Conservation (phyloP, 2,113 vertebrate species). For the Edolisoma coerulescens region DNA sequence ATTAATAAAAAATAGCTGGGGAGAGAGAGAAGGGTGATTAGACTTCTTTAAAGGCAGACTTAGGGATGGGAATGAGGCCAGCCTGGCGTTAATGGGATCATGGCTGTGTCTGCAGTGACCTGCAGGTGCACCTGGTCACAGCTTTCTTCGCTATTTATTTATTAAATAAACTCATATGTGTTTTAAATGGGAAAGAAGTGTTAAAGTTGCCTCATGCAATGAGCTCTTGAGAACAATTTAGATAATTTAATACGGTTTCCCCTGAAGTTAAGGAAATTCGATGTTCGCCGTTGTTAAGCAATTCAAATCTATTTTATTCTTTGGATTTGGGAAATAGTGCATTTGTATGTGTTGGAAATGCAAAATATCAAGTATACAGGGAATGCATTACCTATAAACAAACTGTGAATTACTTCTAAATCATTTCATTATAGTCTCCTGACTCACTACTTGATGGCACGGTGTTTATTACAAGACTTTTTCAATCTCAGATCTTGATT, state of each 20-base stretch:
- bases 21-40: not conserved
- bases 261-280: not conserved
- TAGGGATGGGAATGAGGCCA: not conserved
- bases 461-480: not conserved
- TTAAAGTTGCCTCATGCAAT: not conserved
- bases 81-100: not conserved
- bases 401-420: not conserved
- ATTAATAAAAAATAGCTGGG: not conserved
- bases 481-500: not conserved
- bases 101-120: not conserved
- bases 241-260: not conserved
- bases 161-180: rapidly evolving
- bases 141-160: not conserved
- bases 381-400: not conserved
- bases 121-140: not conserved
- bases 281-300: not conserved
- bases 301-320: not conserved
- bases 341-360: not conserved
- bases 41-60: not conserved
- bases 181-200: not conserved
- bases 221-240: not conserved
- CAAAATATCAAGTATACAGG: not conserved
- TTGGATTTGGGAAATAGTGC: not conserved
- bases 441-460: not conserved
- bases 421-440: not conserved